Conservation (phyloP, 1,140 invertebrate genomes). For the Neodiprion pinetum region DNA sequence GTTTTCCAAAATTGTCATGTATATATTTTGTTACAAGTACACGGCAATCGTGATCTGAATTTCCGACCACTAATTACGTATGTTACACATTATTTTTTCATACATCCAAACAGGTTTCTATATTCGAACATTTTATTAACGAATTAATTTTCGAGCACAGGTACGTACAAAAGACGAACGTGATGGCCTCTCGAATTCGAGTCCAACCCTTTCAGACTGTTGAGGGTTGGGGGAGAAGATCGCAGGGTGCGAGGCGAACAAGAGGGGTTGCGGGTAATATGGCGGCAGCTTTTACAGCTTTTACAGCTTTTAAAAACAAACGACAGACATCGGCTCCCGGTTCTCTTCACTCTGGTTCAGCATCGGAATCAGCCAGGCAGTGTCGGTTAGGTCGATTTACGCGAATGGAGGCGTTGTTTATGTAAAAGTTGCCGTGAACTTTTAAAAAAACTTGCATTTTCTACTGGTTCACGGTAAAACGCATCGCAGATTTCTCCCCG, state of each 20-base stretch:
- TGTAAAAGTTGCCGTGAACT: neutral
- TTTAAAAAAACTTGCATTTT: constrained; percentile 1
- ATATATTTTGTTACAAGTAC: neutral
- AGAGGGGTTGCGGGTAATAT: no score
- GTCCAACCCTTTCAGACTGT: neutral
- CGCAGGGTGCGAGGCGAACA: neutral
- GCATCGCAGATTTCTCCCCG: no score
- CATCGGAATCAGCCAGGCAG: neutral
- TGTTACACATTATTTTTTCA: neutral
- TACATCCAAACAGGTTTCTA: neutral
- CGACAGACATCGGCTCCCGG: neutral
- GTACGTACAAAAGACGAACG: neutral
- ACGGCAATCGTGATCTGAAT: neutral
- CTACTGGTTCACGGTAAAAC: neutral
- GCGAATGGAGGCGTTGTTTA: neutral
- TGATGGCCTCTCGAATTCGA: neutral
- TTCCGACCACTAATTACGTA: neutral
- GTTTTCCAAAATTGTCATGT: no score
- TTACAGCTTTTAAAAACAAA: neutral
- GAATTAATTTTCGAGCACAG: neutral
- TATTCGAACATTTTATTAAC: neutral
- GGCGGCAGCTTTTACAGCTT: neutral
- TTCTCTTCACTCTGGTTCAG: neutral
- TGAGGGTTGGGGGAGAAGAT: neutral
- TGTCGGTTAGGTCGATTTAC: neutral